These are phyloP conservation scores for Heterodera filipjevi DNA, from an alignment of 2,888 invertebrate species.

Conservation along the genomic window DNA sequence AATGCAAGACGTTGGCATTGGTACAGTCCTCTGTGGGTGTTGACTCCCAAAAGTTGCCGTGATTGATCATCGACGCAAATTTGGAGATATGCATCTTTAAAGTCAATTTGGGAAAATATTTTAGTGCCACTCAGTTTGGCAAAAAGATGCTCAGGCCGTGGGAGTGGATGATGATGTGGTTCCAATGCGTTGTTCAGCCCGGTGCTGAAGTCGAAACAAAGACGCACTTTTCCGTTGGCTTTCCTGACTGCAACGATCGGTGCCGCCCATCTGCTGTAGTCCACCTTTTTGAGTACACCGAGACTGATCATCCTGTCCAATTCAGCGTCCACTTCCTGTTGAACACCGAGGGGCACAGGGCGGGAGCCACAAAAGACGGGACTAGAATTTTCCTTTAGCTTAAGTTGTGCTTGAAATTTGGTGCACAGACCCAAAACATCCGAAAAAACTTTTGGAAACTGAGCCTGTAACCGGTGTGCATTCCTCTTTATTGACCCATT, in stretches of 20 bases:
- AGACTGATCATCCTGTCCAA: constrained; percentile 38
- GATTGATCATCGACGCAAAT: constrained; percentile 41
- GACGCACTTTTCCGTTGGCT: constrained; percentile 35
- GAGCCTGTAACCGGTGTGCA: too few species aligned
- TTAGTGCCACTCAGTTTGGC: constrained; percentile 40
- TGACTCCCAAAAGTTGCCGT: constrained; percentile 39
- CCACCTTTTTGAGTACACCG: constrained; percentile 38
- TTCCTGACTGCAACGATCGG: constrained; percentile 47
- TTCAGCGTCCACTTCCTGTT: constrained; percentile 41
- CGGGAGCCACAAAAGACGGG: constrained; percentile 44
- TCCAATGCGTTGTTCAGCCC: constrained; percentile 43
- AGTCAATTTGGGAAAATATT: constrained; percentile 46
- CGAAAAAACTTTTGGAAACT: constrained; percentile 27
- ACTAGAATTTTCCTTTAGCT: constrained; percentile 34
- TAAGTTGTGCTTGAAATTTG: constrained; percentile 34
- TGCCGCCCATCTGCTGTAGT: constrained; percentile 45
- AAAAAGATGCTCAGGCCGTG: constrained; percentile 46
- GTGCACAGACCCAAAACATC: constrained; percentile 36
- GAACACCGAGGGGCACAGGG: constrained; percentile 41
- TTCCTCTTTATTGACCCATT: too few species aligned
- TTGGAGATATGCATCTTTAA: constrained; percentile 48
- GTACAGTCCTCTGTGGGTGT: constrained; percentile 49
- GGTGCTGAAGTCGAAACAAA: constrained; percentile 45
- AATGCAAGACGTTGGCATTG: constrained; percentile 48
- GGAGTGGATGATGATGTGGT: constrained; percentile 48